phyloP scores from a whole-genome alignment of 2,113 vertebrate species.

The Tyto alba region DNA sequence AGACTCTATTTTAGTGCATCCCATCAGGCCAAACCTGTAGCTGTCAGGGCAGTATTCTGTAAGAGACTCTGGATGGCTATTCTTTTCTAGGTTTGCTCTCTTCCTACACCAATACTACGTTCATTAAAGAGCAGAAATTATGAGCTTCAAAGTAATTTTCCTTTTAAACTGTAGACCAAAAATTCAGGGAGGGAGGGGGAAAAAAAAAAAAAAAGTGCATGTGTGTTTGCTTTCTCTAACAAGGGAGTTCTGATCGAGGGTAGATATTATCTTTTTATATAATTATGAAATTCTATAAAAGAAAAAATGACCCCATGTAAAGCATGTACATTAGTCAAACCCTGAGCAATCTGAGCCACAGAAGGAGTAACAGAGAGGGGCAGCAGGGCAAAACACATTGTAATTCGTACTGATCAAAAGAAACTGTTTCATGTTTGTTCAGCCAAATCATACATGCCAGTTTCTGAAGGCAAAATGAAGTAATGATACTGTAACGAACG shows the following conservation, averaged over 20 bases:
- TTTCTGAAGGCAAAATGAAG: constrained; percentile 7
- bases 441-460: rapidly evolving
- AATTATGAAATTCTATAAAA: background rate
- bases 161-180: background rate
- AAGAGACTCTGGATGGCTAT: background rate
- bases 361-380: background rate
- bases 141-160: background rate
- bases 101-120: background rate
- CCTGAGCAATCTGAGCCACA: background rate
- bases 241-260: background rate
- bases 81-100: background rate
- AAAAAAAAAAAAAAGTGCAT: background rate
- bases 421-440: background rate
- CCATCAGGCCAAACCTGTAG: background rate
- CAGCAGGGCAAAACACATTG: background rate
- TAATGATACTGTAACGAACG: background rate
- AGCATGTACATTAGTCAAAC: background rate
- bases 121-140: background rate
- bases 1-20: background rate
- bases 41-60: background rate
- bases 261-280: background rate
- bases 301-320: background rate
- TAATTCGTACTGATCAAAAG: background rate
- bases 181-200: background rate
- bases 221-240: background rate